Evolutionary conservation across 2,888 invertebrate genomes (phyloP).

Genomic region (Pogonocherus hispidulus): DNA sequence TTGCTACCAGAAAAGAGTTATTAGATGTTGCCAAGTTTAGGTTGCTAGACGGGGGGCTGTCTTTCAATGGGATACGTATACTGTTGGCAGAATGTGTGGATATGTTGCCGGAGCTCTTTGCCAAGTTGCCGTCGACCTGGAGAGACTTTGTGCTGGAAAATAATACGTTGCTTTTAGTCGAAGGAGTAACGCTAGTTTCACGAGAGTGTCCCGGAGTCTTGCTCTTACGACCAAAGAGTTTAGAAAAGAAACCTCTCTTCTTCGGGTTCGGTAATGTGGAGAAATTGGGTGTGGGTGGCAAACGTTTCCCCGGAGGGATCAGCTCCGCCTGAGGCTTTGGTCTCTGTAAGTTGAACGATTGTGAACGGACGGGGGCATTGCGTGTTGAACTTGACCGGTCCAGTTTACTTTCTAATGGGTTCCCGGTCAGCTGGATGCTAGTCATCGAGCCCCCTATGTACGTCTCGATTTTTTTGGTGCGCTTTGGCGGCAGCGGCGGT

Average conservation of each 20-base stretch:
- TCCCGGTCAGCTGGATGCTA: conserved; percentile 50
- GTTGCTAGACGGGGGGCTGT: conserved; percentile 64
- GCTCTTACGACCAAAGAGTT: conserved; percentile 74
- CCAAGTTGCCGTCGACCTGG: conserved; percentile 44
- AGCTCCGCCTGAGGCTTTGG: conserved; percentile 63
- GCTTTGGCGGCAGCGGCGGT: conserved; percentile 87
- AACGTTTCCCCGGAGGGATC: conserved; percentile 58
- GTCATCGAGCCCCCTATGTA: conserved; percentile 61
- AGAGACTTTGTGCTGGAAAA: conserved; percentile 48
- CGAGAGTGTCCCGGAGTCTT: conserved; percentile 65
- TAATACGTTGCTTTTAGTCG: conserved; percentile 36
- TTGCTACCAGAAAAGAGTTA: not conserved
- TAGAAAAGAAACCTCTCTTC: conserved; percentile 76
- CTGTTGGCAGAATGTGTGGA: conserved; percentile 64
- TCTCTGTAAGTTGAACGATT: conserved; percentile 61
- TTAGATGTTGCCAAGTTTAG: conserved; percentile 17
- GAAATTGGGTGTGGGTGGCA: conserved; percentile 67
- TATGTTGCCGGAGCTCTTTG: conserved; percentile 66
- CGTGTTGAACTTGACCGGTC: conserved; percentile 52
- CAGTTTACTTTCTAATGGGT: conserved; percentile 48
- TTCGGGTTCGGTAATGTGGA: conserved; percentile 71
- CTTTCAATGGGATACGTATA: conserved; percentile 78
- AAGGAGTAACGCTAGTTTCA: conserved; percentile 56
- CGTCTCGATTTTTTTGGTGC: conserved; percentile 73
- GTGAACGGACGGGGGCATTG: conserved; percentile 56